phyloP scores from a whole-genome alignment of 2,797 vertebrate genomes.

The Sylvilagus floridanus region DNA sequence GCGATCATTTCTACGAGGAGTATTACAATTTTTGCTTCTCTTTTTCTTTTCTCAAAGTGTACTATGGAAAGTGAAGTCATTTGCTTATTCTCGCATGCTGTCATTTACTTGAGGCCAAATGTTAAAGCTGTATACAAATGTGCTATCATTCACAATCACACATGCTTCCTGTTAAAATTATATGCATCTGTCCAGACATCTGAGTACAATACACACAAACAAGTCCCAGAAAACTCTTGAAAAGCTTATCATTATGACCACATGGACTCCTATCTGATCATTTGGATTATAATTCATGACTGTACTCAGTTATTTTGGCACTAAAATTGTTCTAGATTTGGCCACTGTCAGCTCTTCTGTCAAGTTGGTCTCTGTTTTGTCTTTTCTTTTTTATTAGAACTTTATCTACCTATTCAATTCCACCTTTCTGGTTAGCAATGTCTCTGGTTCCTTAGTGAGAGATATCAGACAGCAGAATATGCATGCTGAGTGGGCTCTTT shows the following conservation, averaged over 20 bases:
- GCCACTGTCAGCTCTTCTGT: not conserved
- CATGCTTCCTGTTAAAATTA: conserved; percentile 37
- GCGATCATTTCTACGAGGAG: not conserved
- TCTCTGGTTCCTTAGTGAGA: conserved; percentile 7
- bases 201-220: not conserved
- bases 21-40: not conserved
- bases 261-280: conserved; percentile 10
- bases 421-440: not conserved
- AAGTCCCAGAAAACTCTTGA: not conserved
- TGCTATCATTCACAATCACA: conserved; percentile 16
- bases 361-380: not conserved
- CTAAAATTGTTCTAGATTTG: not conserved
- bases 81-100: not conserved
- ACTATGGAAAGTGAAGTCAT: not conserved
- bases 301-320: conserved; percentile 13
- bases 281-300: conserved; percentile 20
- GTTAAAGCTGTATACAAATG: conserved; percentile 44
- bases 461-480: conserved; percentile 30
- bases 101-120: conserved; percentile 49
- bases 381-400: not conserved
- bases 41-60: not conserved
- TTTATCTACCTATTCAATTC: not conserved
- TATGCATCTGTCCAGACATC: not conserved
- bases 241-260: not conserved
- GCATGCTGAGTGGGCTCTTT: not conserved